Evolutionary conservation across 2,113 vertebrate genomes (phyloP), one percentile per base, ranked within the genome.

Genomic region (Odobenus rosmarus): DNA sequence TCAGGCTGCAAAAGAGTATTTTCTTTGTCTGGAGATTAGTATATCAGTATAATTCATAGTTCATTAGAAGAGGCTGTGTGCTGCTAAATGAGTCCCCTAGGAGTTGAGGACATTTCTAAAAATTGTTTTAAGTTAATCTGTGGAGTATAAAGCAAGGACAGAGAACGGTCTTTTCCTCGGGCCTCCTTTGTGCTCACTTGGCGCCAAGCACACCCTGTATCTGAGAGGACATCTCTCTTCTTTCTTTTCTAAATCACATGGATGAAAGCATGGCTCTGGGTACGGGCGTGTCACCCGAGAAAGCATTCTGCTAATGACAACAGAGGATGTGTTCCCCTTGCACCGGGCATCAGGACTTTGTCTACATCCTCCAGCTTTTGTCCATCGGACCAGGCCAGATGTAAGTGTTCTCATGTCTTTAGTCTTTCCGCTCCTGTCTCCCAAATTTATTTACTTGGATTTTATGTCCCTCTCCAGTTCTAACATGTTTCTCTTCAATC

Each of bases 11-110:
- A 13, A 26, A 26, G 21, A 46, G 77, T 59, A 31, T 80, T 51
- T 82, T 89, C 55, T 82, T 93, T 28, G 51, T 85, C 79, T 64
- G 59, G n/a, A 97, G 96, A 96, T 87, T 67, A 93, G 82, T 86
- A 14, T 39, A 62, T 55, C 33, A 87, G 46, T 0, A 1, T 33
- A 62, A 83, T 82, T 91, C 86, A 28, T 79, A 57, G 86, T 93
- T 96, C 89, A 89, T 97, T 97, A 96, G 86, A 97, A 55, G 55
- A 76, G 55, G 42, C 10, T 15, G 69, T 86, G 49, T 93, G 55
- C 74, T 80, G 67, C 77, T 93, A 89, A 97, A 95, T 97, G 72
- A 95, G 93, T 87, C 97, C 82, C 96, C 42, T 18, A 95, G 97
- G 97, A 97, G 67, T 14, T 46, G 91, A 79, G 81, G 95, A 80